A percentile compares a stretch with the other conserved stretches of the same genome.
Evolutionary conservation across 2,113 vertebrate genomes (phyloP).

Genomic region (Nycticryphes semicollaris): DNA sequence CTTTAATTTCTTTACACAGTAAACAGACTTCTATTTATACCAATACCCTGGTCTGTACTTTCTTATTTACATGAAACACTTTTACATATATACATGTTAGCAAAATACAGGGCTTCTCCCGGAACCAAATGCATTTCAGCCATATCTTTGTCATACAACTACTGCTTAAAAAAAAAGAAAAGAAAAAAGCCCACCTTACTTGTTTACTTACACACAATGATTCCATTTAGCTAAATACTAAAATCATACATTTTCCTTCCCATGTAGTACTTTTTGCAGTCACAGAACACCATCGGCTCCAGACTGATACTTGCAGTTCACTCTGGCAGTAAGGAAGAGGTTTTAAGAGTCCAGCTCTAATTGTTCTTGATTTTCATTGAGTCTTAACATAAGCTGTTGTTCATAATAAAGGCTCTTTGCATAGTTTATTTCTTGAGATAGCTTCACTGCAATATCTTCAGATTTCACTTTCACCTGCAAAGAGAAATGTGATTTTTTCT

Average conservation of each 20-base stretch:
- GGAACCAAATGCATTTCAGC: conserved; percentile 52
- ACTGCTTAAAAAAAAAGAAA: conserved; percentile 7
- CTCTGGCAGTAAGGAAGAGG: not conserved
- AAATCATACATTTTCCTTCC: not conserved
- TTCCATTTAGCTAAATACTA: not conserved
- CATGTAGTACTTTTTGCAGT: not conserved
- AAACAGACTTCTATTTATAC: conserved; percentile 66
- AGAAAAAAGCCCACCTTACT: not conserved
- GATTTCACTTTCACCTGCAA: conserved; percentile 91
- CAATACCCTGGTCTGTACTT: conserved; percentile 12
- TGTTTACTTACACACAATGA: conserved; percentile 32
- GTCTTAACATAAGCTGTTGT: conserved; percentile 94
- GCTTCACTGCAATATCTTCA: conserved; percentile 89
- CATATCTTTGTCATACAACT: conserved; percentile 38
- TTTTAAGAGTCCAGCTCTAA: conserved; percentile 89
- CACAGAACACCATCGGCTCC: not conserved
- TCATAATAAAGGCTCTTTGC: conserved; percentile 99
- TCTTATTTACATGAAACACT: conserved; percentile 75
- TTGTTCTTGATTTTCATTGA: conserved; percentile 81
- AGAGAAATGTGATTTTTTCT: not conserved
- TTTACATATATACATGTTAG: conserved; percentile 80
- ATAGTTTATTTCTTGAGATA: conserved; percentile 98
- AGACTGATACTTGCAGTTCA: not conserved
- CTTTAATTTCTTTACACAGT: conserved; percentile 72
- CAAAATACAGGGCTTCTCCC: conserved; percentile 75